Evolutionary conservation across 1,140 invertebrate species (phyloP).

Genomic region (Drosophila bifasciata): DNA sequence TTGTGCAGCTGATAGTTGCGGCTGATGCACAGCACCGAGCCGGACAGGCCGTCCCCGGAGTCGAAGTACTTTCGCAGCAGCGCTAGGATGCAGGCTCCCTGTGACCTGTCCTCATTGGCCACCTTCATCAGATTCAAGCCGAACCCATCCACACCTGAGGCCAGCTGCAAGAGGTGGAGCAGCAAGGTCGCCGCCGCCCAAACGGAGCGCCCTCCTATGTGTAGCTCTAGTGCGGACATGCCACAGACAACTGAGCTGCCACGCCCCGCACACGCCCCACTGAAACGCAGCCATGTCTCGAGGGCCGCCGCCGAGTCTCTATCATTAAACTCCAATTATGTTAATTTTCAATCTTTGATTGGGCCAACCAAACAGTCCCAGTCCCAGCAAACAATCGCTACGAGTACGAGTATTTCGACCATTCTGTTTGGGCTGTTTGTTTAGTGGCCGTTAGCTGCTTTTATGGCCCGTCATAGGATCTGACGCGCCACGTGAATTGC

Average conservation of each 20-base stretch:
- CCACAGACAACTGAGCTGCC: slow-evolving; percentile 49
- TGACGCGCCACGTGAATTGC: slow-evolving; percentile 45
- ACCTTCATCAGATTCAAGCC: slow-evolving; percentile 71
- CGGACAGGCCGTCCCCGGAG: slow-evolving; percentile 63
- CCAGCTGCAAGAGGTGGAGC: slow-evolving; percentile 12
- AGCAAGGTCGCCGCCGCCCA: slow-evolving; percentile 25
- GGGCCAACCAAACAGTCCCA: slow-evolving; percentile 24
- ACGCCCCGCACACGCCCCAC: slow-evolving; percentile 46
- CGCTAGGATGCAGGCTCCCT: slow-evolving; percentile 58
- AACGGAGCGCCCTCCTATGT: slow-evolving; percentile 12
- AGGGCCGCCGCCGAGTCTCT: slow-evolving; percentile 21
- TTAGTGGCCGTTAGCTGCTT: slow-evolving; percentile 18
- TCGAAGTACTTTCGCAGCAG: slow-evolving; percentile 73
- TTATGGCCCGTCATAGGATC: slow-evolving; percentile 24
- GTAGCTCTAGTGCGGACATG: slow-evolving; percentile 50
- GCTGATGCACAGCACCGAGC: slow-evolving; percentile 62
- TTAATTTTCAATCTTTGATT: slow-evolving; percentile 66
- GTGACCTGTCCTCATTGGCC: slow-evolving; percentile 39
- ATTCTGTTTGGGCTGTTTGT: slow-evolving; percentile 30
- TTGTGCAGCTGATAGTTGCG: slow-evolving; percentile 40
- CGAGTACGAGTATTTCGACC: slow-evolving; percentile 34
- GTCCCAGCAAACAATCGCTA: background rate
- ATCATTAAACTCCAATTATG: slow-evolving; percentile 75
- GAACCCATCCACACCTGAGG: slow-evolving; percentile 36
- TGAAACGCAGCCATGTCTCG: slow-evolving; percentile 29